phyloP scores from a whole-genome alignment of 2,888 invertebrate species.

The Diachrysia chrysitis region DNA sequence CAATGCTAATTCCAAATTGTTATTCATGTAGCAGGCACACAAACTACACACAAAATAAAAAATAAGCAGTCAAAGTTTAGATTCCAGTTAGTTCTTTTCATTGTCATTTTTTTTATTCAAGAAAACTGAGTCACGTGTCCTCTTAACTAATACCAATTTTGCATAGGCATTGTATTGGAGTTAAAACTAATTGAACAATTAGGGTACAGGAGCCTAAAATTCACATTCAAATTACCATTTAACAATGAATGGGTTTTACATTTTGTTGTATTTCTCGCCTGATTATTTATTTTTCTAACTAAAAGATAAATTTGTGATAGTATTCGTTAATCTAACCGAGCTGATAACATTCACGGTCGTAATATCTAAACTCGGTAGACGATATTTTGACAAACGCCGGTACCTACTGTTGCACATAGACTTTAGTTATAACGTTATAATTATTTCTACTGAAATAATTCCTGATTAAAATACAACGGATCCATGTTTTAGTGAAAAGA shows the following conservation, averaged over 20 bases:
- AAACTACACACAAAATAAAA: too few relatives aligned
- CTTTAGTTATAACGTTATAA: neutral
- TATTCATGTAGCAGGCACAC: too few relatives aligned
- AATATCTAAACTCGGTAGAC: slow-evolving; percentile 7
- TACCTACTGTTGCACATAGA: neutral
- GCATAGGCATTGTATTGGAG: too few relatives aligned
- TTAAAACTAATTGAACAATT: too few relatives aligned
- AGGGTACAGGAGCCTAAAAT: too few relatives aligned
- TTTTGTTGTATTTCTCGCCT: slow-evolving; percentile 7
- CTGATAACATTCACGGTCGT: slow-evolving; percentile 51
- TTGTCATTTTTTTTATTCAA: too few relatives aligned
- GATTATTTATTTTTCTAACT: slow-evolving; percentile 12
- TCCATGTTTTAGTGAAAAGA: too few relatives aligned
- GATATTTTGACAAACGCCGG: slow-evolving; percentile 7
- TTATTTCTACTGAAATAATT: neutral
- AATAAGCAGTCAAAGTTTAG: too few relatives aligned
- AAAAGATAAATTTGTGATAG: slow-evolving; percentile 28
- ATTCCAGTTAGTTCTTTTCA: too few relatives aligned
- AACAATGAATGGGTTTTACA: neutral
- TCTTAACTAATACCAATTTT: too few relatives aligned
- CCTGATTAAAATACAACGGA: neutral
- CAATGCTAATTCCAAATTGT: too few relatives aligned
- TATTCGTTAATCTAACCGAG: slow-evolving; percentile 36
- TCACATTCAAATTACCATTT: neutral
- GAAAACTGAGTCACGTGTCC: too few relatives aligned